A percentile compares a stretch with the other conserved stretches of the same genome.
Evolutionary conservation across 1,140 invertebrate species (phyloP).

Genomic region (Drosophila tani): DNA sequence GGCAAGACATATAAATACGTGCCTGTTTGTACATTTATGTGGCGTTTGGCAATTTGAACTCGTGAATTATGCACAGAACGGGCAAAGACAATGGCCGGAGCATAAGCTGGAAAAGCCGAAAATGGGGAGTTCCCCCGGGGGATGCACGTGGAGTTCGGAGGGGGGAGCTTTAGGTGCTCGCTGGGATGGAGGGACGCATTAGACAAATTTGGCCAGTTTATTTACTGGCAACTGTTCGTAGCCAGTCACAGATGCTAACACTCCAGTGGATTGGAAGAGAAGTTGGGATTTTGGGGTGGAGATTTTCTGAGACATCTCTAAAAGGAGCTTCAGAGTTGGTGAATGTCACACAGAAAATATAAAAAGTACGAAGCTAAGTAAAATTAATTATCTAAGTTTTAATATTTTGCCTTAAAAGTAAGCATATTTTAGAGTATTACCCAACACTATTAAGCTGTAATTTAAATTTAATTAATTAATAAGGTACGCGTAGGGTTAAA

Average conservation of each 20-base stretch:
- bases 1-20: slow-evolving; percentile 65
- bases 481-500: too few relatives aligned
- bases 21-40: slow-evolving; percentile 62
- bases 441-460: too few relatives aligned
- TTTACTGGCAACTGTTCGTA: slow-evolving; percentile 48
- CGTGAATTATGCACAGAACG: slow-evolving; percentile 64
- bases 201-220: slow-evolving; percentile 62
- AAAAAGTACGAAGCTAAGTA: not conserved
- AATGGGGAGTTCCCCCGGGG: slow-evolving; percentile 19
- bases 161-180: too few relatives aligned
- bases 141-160: not conserved
- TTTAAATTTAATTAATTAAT: too few relatives aligned
- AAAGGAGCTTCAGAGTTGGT: too few relatives aligned
- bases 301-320: too few relatives aligned
- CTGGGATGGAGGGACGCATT: slow-evolving; percentile 9
- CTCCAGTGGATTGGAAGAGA: slow-evolving; percentile 31
- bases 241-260: slow-evolving; percentile 48
- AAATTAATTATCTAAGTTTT: not conserved
- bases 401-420: too few relatives aligned
- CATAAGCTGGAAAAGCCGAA: slow-evolving; percentile 1
- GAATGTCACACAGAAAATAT: too few relatives aligned
- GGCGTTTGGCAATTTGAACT: slow-evolving; percentile 67
- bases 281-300: not conserved
- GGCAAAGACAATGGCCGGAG: slow-evolving; percentile 41
- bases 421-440: too few relatives aligned